phyloP scores from a whole-genome alignment of 2,797 vertebrate species.

The Lacerta agilis region DNA sequence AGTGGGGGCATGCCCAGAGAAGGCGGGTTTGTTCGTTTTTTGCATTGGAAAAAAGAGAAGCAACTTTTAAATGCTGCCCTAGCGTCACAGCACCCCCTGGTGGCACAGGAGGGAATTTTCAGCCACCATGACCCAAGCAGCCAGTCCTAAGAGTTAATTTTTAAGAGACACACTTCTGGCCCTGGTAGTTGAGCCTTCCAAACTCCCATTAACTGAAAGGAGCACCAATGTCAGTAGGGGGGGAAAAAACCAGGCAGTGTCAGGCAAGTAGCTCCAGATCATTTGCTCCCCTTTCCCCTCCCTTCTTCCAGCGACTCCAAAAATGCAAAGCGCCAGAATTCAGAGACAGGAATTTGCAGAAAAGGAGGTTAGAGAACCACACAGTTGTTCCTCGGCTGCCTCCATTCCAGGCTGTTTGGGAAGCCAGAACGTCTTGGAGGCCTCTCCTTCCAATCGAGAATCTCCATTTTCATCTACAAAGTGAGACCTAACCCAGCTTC shows the following conservation, averaged over 20 bases:
- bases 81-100: background rate
- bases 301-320: background rate
- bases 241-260: background rate
- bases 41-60: background rate
- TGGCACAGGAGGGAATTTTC: background rate
- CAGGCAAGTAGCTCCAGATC: background rate
- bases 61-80: background rate
- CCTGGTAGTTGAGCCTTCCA: no score
- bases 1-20: background rate
- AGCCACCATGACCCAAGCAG: no score
- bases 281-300: background rate
- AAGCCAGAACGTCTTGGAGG: background rate
- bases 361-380: background rate
- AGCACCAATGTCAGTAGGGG: background rate
- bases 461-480: background rate
- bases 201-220: background rate
- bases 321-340: no score
- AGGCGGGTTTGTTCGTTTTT: no score
- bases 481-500: background rate
- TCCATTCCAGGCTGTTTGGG: no score
- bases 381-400: fast-evolving
- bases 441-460: background rate
- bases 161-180: no score
- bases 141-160: no score
- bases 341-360: no score